Evolutionary conservation across 2,888 invertebrate species (phyloP).

Genomic region (Xylota segnis): DNA sequence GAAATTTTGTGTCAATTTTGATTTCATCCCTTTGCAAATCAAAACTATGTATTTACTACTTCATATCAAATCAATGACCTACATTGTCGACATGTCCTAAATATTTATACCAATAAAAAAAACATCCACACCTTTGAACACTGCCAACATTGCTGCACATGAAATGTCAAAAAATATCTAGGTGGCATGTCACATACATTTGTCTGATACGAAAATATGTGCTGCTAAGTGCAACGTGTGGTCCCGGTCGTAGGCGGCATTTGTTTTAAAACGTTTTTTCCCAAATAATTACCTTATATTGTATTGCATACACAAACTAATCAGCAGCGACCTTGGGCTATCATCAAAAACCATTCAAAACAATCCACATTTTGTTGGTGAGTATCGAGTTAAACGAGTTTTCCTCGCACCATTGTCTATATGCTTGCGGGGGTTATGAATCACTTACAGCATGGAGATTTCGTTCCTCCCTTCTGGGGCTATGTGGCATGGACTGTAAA

Average conservation of each 20-base stretch:
- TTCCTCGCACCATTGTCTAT: not conserved
- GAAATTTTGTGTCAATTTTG: too few relatives aligned
- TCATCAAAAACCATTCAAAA: not conserved
- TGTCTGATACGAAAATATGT: conserved; percentile 49
- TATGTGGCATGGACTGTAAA: not conserved
- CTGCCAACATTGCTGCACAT: not conserved
- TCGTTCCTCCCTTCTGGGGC: not conserved
- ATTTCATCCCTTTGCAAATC: too few relatives aligned
- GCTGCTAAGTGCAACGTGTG: conserved; percentile 52
- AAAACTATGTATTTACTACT: too few relatives aligned
- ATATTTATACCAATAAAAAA: conserved; percentile 10
- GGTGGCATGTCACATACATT: conserved; percentile 60
- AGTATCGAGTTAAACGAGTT: conserved; percentile 34
- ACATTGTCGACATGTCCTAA: not conserved
- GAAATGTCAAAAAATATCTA: conserved; percentile 43
- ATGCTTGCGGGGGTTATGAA: conserved; percentile 52
- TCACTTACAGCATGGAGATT: conserved; percentile 43
- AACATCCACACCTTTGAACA: conserved; percentile 8
- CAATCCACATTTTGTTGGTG: conserved; percentile 31
- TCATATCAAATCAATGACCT: not conserved
- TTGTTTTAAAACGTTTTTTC: conserved; percentile 34
- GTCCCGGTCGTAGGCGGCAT: conserved; percentile 60
- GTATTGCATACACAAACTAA: conserved; percentile 6
- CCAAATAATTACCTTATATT: conserved; percentile 19
- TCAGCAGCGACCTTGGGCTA: conserved; percentile 17